These are phyloP conservation scores for Colletes collaris DNA, from an alignment of 2,888 invertebrate genomes.

Conservation along the genomic window DNA sequence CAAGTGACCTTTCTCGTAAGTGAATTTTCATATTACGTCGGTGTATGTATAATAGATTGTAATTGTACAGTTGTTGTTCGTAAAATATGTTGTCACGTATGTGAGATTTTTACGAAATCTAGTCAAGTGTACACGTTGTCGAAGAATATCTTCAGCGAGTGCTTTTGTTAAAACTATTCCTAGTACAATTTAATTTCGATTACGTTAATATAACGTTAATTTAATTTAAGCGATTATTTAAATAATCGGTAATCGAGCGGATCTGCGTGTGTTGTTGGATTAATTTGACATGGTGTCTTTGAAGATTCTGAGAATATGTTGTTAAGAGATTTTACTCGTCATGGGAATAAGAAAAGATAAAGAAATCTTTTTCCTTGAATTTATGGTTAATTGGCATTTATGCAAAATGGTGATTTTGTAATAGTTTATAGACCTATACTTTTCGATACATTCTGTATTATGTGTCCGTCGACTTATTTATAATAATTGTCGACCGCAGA, in stretches of 20 bases:
- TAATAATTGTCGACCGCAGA: too few species aligned
- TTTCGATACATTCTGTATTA: too few species aligned
- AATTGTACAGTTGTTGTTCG: conserved; percentile 46
- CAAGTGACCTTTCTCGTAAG: background rate
- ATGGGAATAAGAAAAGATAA: background rate
- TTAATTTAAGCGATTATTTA: conserved; percentile 24
- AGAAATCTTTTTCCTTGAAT: background rate
- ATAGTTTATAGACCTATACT: too few species aligned
- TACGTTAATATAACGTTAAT: conserved; percentile 19
- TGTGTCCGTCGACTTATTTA: too few species aligned
- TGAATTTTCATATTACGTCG: conserved; percentile 17
- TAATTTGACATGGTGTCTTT: background rate
- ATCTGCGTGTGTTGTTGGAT: background rate
- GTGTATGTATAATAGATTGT: conserved; percentile 25
- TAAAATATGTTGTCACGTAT: conserved; percentile 31
- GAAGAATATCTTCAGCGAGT: conserved; percentile 43
- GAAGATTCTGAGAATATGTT: background rate
- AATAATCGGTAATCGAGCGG: conserved; percentile 1
- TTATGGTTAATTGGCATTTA: too few species aligned
- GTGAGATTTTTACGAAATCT: conserved; percentile 41
- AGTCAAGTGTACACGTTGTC: conserved; percentile 48
- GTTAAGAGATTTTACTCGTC: conserved; percentile 7
- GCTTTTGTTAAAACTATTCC: conserved; percentile 61
- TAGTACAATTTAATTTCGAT: conserved; percentile 30
- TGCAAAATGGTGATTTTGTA: too few species aligned